Percentiles rank a stretch among this genome's conserved stretches.
phyloP scores from a whole-genome alignment of 2,797 vertebrate species.

The Forpus xanthops region DNA sequence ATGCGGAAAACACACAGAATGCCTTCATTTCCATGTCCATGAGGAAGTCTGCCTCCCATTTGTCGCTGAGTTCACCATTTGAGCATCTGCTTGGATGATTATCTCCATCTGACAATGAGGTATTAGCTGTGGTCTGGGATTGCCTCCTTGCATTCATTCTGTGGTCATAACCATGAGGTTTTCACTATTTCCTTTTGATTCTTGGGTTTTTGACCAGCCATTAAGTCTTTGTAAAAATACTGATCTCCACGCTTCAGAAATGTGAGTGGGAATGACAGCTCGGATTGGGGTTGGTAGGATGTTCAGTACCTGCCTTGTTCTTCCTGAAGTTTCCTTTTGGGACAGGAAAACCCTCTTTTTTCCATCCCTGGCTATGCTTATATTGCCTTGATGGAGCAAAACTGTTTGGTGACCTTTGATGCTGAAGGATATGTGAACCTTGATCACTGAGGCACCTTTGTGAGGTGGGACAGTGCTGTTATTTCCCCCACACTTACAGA shows the following conservation, averaged over 20 bases:
- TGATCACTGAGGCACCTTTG: background rate
- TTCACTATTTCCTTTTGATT: background rate
- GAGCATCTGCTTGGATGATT: slow-evolving; percentile 19
- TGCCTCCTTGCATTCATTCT: slow-evolving; percentile 4
- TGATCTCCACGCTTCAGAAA: background rate
- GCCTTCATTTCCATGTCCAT: background rate
- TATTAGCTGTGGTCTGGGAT: background rate
- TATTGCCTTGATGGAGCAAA: background rate
- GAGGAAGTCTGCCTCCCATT: background rate
- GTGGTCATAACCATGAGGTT: background rate
- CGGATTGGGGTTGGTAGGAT: background rate
- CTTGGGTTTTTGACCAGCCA: background rate
- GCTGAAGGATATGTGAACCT: background rate
- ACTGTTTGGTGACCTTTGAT: background rate
- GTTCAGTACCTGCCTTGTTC: background rate
- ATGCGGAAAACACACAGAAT: slow-evolving; percentile 35
- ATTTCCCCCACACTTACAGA: background rate
- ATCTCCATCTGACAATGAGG: slow-evolving; percentile 6
- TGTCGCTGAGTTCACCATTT: background rate
- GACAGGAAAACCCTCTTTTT: background rate
- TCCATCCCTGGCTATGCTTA: background rate
- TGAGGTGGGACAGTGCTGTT: background rate
- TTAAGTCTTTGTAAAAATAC: background rate
- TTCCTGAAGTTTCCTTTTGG: background rate
- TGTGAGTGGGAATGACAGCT: background rate